Evolutionary conservation across 92 coral and sea anemone genomes (phyloP).

Genomic region (Nematostella vectensis): DNA sequence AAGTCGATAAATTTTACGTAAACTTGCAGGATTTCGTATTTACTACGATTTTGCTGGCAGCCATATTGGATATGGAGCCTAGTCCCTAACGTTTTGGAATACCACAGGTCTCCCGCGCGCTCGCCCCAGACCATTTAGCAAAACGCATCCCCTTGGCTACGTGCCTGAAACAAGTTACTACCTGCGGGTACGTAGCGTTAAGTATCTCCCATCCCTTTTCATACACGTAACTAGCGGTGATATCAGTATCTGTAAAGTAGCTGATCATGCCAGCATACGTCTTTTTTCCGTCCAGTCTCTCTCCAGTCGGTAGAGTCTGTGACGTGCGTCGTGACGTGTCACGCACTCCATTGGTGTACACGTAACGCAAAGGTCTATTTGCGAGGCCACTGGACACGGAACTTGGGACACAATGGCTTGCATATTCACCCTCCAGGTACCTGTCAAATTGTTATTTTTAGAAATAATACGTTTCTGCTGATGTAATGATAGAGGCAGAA

Average conservation of each 20-base stretch:
- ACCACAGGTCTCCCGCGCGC: too few species aligned
- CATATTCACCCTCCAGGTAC: slow-evolving; percentile 63
- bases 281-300: slow-evolving; percentile 44
- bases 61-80: too few species aligned
- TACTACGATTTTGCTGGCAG: too few species aligned
- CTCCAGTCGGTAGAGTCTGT: slow-evolving; percentile 74
- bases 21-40: too few species aligned
- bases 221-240: slow-evolving; percentile 73
- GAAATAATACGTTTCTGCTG: too few species aligned
- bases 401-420: slow-evolving; percentile 85
- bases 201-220: slow-evolving; percentile 69
- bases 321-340: slow-evolving; percentile 50
- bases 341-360: slow-evolving; percentile 65
- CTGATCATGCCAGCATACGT: slow-evolving; percentile 66
- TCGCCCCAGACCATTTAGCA: too few species aligned
- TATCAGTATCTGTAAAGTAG: slow-evolving; percentile 62
- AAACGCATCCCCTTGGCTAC: too few species aligned
- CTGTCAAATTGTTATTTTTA: too few species aligned
- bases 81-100: too few species aligned
- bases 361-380: slow-evolving; percentile 59
- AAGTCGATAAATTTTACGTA: too few species aligned
- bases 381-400: slow-evolving; percentile 90
- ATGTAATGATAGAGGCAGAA: too few species aligned
- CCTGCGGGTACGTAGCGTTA: slow-evolving; percentile 55
- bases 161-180: too few species aligned